Evolutionary conservation across 2,888 invertebrate genomes (phyloP).

Genomic region (Sesia apiformis): DNA sequence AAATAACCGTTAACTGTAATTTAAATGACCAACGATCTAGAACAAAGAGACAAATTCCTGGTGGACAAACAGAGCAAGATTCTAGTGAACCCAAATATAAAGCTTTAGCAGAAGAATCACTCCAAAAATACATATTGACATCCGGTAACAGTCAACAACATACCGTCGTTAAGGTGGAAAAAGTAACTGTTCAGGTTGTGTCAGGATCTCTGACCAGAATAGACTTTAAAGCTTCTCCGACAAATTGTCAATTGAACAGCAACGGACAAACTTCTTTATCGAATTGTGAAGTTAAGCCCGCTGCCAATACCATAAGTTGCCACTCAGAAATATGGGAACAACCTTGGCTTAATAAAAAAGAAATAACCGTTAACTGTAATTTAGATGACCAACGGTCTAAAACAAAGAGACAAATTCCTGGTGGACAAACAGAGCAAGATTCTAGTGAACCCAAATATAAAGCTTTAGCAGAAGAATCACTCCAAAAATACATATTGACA

Average conservation of each 20-base stretch:
- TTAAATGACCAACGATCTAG: conserved; percentile 7
- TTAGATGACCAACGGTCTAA: conserved; percentile 3
- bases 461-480: conserved; percentile 25
- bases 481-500: conserved; percentile 18
- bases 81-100: conserved; percentile 15
- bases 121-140: conserved; percentile 14
- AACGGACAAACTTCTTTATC: background rate
- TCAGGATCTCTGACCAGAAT: conserved; percentile 61
- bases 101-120: conserved; percentile 16
- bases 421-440: conserved; percentile 9
- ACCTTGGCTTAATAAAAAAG: conserved; percentile 19
- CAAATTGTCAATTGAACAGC: conserved; percentile 32
- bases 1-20: conserved; percentile 20
- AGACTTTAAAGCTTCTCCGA: conserved; percentile 36
- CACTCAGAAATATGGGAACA: conserved; percentile 25
- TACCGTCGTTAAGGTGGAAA: conserved; percentile 30
- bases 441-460: conserved; percentile 18
- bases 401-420: conserved; percentile 6
- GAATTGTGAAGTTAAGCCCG: background rate
- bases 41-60: conserved; percentile 6
- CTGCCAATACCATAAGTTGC: conserved; percentile 13
- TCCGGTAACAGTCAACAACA: conserved; percentile 8
- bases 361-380: conserved; percentile 20
- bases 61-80: conserved; percentile 10
- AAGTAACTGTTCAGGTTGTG: conserved; percentile 54